Percentiles rank a stretch among this genome's conserved stretches.
These are phyloP conservation scores for Podargus strigoides DNA, from an alignment of 2,797 vertebrate species.

Conservation along the genomic window DNA sequence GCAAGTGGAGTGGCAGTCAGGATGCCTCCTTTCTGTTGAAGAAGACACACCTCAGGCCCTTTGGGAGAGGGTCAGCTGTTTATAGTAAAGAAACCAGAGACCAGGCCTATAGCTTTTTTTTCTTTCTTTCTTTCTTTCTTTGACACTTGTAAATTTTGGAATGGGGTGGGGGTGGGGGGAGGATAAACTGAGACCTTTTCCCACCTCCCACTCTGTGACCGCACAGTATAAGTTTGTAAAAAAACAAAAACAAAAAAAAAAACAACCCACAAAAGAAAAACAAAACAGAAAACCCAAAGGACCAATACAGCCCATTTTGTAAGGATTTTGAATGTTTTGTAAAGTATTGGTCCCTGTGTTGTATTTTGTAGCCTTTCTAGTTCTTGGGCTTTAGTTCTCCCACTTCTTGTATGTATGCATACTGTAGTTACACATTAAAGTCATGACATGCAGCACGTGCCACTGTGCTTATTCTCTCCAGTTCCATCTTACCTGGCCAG, in stretches of 20 bases:
- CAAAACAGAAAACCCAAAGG: conserved; percentile 79
- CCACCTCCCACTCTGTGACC: background rate
- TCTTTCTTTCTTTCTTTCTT: conserved; percentile 61
- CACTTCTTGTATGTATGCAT: conserved; percentile 94
- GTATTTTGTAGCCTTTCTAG: conserved; percentile 98
- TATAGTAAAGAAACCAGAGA: conserved; percentile 57
- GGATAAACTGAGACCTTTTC: conserved; percentile 29
- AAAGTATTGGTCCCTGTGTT: conserved; percentile 97
- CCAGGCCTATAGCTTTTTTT: conserved; percentile 49
- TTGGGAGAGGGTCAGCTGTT: conserved; percentile 40
- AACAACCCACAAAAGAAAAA: background rate
- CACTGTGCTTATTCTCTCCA: conserved; percentile 56
- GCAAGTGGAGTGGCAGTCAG: background rate
- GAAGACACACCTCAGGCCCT: conserved; percentile 23
- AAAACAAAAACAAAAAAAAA: background rate
- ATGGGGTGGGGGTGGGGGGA: conserved; percentile 60
- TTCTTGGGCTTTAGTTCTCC: conserved; percentile 90
- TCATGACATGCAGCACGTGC: conserved; percentile 79
- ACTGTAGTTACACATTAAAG: conserved; percentile 93
- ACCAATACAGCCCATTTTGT: conserved; percentile 97
- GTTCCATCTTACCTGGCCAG: background rate
- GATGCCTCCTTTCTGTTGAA: conserved; percentile 1
- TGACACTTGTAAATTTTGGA: conserved; percentile 87
- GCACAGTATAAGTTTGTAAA: conserved; percentile 83
- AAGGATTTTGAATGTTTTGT: conserved; percentile 98